Evolutionary conservation across 2,113 vertebrate genomes (phyloP).

Genomic region (Protobothrops flavoviridis): DNA sequence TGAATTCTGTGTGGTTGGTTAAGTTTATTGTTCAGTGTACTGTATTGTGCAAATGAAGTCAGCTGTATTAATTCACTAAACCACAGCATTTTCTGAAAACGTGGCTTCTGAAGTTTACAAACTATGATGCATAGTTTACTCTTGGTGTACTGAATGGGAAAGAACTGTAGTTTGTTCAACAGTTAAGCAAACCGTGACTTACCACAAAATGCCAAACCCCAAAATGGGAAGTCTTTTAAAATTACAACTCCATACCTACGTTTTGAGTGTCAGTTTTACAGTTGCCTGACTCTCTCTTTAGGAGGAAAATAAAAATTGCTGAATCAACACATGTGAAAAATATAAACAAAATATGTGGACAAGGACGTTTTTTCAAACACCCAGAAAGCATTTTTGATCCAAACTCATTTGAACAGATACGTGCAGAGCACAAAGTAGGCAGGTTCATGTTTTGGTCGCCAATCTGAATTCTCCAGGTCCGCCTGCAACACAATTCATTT

Average conservation of each 20-base stretch:
- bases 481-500: not conserved
- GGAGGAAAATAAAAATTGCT: not conserved
- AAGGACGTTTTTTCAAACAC: not conserved
- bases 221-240: not conserved
- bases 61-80: not conserved
- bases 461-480: not conserved
- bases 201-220: not conserved
- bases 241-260: not conserved
- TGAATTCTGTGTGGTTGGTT: not conserved
- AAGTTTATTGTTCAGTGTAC: not conserved
- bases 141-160: not conserved
- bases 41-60: not conserved
- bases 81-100: not conserved
- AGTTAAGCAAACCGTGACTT: not conserved
- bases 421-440: not conserved
- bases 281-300: too few species aligned
- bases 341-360: not conserved
- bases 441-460: not conserved
- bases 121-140: not conserved
- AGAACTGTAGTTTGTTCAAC: not conserved
- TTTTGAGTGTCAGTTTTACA: not conserved
- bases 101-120: not conserved
- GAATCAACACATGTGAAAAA: not conserved
- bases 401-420: too few species aligned
- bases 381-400: not conserved